Evolutionary conservation across 2,113 vertebrate genomes (phyloP).

Genomic region (Cercopithecus mona): DNA sequence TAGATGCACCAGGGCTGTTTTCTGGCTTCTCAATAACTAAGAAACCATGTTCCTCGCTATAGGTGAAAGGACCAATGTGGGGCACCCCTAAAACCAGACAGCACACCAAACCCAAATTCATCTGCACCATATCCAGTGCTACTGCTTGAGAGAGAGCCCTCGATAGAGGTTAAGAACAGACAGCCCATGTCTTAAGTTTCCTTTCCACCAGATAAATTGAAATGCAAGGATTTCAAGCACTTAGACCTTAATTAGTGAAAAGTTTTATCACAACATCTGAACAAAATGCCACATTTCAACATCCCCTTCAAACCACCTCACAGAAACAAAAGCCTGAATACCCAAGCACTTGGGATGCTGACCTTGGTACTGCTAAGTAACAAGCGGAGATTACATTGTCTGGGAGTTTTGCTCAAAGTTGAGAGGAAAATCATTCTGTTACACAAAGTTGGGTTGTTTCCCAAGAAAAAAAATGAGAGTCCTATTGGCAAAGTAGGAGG

Average conservation of each 20-base stretch:
- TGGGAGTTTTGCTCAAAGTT: background rate
- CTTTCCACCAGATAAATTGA: background rate
- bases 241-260: background rate
- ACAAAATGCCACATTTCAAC: background rate
- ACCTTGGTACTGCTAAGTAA: conserved; percentile 19
- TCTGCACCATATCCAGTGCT: background rate
- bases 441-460: background rate
- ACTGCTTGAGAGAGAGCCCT: background rate
- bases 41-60: background rate
- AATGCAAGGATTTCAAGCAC: conserved; percentile 19
- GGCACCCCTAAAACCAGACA: background rate
- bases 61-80: background rate
- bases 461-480: conserved; percentile 1
- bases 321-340: conserved; percentile 27
- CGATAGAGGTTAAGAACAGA: background rate
- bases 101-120: no score
- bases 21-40: background rate
- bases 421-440: background rate
- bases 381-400: conserved; percentile 57
- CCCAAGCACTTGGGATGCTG: background rate
- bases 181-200: background rate
- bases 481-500: conserved; percentile 38
- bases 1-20: background rate
- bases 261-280: background rate
- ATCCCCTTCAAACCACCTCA: background rate